Conservation (phyloP, 2,888 invertebrate species). For the Synergus umbraculus region DNA sequence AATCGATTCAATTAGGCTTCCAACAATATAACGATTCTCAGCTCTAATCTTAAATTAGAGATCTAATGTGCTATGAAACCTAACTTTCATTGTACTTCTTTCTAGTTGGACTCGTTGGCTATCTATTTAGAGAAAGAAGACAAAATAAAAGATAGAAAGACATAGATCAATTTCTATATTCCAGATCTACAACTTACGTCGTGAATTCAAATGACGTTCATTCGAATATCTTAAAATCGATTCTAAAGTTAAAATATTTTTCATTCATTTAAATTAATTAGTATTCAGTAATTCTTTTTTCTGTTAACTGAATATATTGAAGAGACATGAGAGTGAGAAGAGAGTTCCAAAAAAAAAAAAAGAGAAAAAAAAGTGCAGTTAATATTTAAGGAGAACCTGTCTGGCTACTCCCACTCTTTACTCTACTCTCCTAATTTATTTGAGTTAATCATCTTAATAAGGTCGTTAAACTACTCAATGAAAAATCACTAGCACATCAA, state of each 20-base stretch:
- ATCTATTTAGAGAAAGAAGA: neutral
- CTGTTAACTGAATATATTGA: neutral
- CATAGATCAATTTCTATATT: neutral
- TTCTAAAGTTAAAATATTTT: too few relatives aligned
- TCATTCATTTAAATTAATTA: too few relatives aligned
- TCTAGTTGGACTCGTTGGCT: neutral
- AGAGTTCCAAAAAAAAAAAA: neutral
- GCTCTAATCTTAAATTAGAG: neutral
- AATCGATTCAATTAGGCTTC: slow-evolving; percentile 31
- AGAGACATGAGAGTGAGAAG: neutral
- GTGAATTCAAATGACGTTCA: too few relatives aligned
- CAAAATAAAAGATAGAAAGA: slow-evolving; percentile 1
- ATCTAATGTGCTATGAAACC: slow-evolving; percentile 25
- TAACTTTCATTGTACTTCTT: slow-evolving; percentile 4
- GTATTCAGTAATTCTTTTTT: too few relatives aligned
- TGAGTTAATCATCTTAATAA: neutral
- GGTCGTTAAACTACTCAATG: slow-evolving; percentile 9
- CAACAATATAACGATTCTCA: slow-evolving; percentile 1
- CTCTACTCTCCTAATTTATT: neutral
- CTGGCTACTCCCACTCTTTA: neutral
- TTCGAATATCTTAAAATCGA: too few relatives aligned
- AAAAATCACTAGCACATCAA: neutral
- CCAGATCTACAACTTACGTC: neutral
- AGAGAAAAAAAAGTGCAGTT: neutral
- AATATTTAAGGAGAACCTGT: neutral